A percentile compares a stretch with the other conserved stretches of the same genome.
These are phyloP conservation scores for Zosterops hypoxanthus DNA, from an alignment of 2,113 vertebrate species.

Conservation along the genomic window DNA sequence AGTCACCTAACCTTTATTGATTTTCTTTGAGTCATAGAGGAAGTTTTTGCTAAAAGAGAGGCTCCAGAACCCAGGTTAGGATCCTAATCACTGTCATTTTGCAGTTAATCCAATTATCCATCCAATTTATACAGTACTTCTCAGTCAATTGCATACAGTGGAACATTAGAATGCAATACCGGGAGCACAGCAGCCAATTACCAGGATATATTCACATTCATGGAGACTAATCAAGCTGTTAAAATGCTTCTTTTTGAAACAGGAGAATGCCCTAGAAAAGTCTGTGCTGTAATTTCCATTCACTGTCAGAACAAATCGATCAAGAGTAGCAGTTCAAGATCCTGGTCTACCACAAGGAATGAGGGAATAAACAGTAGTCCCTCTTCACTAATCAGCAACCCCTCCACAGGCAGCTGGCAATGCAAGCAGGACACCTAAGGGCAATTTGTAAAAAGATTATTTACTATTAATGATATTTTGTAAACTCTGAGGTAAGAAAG, in stretches of 20 bases:
- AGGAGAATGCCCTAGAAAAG: constrained; percentile 7
- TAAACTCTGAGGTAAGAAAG: neutral
- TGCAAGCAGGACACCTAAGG: neutral
- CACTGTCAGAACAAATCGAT: neutral
- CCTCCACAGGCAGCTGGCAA: neutral
- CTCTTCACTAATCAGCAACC: neutral
- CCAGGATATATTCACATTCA: neutral
- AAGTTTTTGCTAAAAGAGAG: neutral
- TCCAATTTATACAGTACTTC: neutral
- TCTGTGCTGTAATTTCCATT: neutral
- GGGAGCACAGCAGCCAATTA: neutral
- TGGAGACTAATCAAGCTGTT: neutral
- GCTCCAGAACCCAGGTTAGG: neutral
- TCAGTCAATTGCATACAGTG: neutral
- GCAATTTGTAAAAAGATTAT: neutral
- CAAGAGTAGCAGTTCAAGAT: neutral
- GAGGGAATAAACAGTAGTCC: neutral
- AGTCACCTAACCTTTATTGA: neutral
- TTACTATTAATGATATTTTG: constrained; percentile 7
- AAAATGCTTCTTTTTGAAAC: neutral
- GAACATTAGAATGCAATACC: neutral
- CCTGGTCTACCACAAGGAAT: neutral
- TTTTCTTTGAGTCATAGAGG: neutral
- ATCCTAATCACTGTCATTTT: neutral
- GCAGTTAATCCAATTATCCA: neutral